Conservation (phyloP, 2,888 invertebrate genomes). For the Acanthoscelides obtectus region DNA sequence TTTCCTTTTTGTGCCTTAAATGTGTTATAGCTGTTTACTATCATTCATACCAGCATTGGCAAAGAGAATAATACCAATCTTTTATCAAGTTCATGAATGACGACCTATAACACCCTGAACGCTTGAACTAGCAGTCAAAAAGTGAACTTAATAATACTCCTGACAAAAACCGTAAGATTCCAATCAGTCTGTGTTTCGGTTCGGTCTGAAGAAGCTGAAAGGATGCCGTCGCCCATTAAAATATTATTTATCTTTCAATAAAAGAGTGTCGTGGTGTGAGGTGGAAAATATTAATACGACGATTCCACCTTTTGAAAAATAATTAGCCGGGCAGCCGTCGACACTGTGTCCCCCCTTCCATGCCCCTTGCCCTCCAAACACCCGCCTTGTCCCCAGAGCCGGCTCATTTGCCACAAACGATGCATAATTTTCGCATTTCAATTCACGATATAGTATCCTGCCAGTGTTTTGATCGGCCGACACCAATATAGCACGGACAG, state of each 20-base stretch:
- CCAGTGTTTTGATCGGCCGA: conserved; percentile 28
- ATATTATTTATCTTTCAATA: conserved; percentile 17
- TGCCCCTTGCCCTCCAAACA: background rate
- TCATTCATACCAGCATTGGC: too few relatives aligned
- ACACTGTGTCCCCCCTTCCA: background rate
- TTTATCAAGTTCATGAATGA: too few relatives aligned
- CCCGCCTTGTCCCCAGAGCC: conserved; percentile 26
- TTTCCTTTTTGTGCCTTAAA: too few relatives aligned
- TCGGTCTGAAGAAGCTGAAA: background rate
- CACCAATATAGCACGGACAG: conserved; percentile 9
- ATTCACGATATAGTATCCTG: conserved; percentile 40
- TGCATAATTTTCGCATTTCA: conserved; percentile 45
- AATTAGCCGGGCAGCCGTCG: conserved; percentile 38
- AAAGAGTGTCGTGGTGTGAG: conserved; percentile 26
- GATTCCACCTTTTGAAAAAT: conserved; percentile 31
- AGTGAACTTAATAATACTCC: background rate
- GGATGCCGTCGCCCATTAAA: conserved; percentile 4
- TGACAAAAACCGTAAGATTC: background rate
- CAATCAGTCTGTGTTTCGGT: background rate
- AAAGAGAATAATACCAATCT: too few relatives aligned
- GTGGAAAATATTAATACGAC: conserved; percentile 41
- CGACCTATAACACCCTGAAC: too few relatives aligned
- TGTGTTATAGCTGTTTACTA: too few relatives aligned
- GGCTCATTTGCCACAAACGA: conserved; percentile 38
- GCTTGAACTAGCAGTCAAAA: background rate